Percentiles rank a stretch among this genome's conserved stretches.
Evolutionary conservation across 1,140 invertebrate genomes (phyloP).

Genomic region (Gonatopus flavifemur): DNA sequence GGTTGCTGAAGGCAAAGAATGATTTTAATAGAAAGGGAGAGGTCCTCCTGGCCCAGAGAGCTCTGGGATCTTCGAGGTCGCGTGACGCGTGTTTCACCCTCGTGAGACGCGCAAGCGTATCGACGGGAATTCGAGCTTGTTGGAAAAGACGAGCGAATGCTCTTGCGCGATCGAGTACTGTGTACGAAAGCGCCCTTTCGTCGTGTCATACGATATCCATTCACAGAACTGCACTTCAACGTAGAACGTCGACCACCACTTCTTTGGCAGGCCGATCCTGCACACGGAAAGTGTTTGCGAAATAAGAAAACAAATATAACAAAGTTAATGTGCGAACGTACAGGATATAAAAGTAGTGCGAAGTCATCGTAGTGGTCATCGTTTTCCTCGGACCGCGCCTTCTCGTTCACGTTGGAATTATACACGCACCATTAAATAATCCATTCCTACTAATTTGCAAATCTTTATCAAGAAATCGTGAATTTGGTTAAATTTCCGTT

Average conservation of each 20-base stretch:
- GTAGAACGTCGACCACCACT: not conserved
- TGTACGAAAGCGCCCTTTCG: constrained; percentile 23
- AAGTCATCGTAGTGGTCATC: no score
- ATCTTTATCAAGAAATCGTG: no score
- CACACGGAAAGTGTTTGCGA: no score
- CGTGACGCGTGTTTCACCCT: constrained; percentile 3
- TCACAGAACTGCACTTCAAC: constrained; percentile 28
- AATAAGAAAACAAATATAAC: no score
- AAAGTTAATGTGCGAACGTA: no score
- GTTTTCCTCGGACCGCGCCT: no score
- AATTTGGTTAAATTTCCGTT: no score
- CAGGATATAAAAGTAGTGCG: no score
- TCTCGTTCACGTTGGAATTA: no score
- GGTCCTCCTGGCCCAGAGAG: constrained; percentile 34
- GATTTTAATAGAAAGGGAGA: constrained; percentile 6
- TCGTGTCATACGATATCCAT: constrained; percentile 29
- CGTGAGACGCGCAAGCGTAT: constrained; percentile 6
- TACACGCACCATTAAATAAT: no score
- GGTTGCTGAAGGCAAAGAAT: not conserved
- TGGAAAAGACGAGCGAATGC: constrained; percentile 30
- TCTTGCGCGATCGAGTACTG: constrained; percentile 26
- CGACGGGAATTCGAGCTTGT: constrained; percentile 9
- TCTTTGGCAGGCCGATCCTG: no score
- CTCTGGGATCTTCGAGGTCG: constrained; percentile 24
- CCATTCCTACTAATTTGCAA: no score